Evolutionary conservation across 92 coral and sea anemone genomes (phyloP).

Genomic region (Palythoa caribaeorum): DNA sequence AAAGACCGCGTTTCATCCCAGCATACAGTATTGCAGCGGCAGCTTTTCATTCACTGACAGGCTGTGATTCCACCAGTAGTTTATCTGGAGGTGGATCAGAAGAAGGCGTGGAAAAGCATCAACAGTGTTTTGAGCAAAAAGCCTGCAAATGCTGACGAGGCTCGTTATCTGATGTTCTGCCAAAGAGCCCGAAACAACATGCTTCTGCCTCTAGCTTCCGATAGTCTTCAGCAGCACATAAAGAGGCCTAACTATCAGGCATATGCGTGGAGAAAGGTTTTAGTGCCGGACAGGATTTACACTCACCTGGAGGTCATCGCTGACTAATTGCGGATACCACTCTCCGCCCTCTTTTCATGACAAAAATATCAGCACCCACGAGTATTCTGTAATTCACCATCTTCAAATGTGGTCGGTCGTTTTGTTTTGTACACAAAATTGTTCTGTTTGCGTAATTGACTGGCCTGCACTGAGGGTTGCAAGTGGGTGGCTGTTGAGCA

Average conservation of each 20-base stretch:
- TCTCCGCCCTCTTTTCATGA: not conserved
- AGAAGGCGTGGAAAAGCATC: not conserved
- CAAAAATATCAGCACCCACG: no score
- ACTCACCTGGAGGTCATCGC: slow-evolving; percentile 19
- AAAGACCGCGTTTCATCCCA: slow-evolving; percentile 14
- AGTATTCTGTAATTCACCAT: not conserved
- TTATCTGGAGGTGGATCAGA: not conserved
- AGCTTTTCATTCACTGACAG: slow-evolving; percentile 19
- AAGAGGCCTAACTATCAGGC: slow-evolving; percentile 21
- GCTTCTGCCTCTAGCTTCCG: slow-evolving; percentile 11
- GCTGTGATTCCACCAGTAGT: no score
- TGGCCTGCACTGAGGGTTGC: not conserved
- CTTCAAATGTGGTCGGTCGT: not conserved
- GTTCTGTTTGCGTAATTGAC: not conserved
- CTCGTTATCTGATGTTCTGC: no score
- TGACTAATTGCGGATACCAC: not conserved
- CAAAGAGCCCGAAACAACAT: slow-evolving; percentile 21
- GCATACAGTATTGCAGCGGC: slow-evolving; percentile 11
- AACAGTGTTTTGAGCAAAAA: slow-evolving; percentile 8
- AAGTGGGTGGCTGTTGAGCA: slow-evolving; percentile 1
- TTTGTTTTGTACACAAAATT: no score
- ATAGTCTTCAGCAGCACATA: slow-evolving; percentile 6
- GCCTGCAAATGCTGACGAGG: not conserved
- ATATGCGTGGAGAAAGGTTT: no score
- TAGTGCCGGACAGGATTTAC: slow-evolving; percentile 13